Percentiles rank a stretch among this genome's conserved stretches.
These are phyloP conservation scores for Mimumesa dahlbomi DNA, from an alignment of 2,888 invertebrate species.

Conservation along the genomic window DNA sequence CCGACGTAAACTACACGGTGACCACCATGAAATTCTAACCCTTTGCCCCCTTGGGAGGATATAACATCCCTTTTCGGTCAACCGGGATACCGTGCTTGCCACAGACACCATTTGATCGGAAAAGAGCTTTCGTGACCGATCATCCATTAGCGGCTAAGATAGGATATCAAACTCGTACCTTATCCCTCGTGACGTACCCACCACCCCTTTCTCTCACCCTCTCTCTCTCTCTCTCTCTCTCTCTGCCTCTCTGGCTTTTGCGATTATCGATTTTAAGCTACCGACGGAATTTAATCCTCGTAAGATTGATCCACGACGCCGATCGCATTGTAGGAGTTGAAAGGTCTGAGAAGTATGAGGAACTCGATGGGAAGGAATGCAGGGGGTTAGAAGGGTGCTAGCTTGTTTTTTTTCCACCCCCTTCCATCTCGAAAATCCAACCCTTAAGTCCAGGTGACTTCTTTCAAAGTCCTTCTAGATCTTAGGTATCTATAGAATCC, in stretches of 20 bases:
- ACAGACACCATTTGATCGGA: constrained; percentile 19
- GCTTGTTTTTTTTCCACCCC: background rate
- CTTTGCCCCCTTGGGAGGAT: constrained; percentile 10
- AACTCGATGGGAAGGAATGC: background rate
- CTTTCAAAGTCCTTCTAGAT: no score
- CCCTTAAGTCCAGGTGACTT: no score
- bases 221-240: no score
- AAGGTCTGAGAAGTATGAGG: constrained; percentile 23
- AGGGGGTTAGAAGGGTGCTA: background rate
- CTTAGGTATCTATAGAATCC: no score
- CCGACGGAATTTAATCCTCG: constrained; percentile 41
- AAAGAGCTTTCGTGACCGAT: constrained; percentile 52
- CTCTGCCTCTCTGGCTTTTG: constrained; percentile 3
- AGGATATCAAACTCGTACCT: constrained; percentile 26
- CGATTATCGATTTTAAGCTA: constrained; percentile 44
- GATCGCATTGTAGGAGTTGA: constrained; percentile 12
- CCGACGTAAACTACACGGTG: background rate
- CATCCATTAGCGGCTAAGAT: constrained; percentile 51
- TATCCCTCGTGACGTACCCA: constrained; percentile 18
- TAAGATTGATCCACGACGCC: constrained; percentile 36
- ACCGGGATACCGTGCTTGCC: constrained; percentile 15
- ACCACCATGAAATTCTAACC: constrained; percentile 37
- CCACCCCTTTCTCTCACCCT: constrained; percentile 1
- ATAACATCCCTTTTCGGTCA: constrained; percentile 7
- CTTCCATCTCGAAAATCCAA: no score